A percentile compares a stretch with the other conserved stretches of the same genome.
Evolutionary conservation across 53 echinoderm and acorn worm species (phyloP).

Genomic region (Zoroaster sp.): DNA sequence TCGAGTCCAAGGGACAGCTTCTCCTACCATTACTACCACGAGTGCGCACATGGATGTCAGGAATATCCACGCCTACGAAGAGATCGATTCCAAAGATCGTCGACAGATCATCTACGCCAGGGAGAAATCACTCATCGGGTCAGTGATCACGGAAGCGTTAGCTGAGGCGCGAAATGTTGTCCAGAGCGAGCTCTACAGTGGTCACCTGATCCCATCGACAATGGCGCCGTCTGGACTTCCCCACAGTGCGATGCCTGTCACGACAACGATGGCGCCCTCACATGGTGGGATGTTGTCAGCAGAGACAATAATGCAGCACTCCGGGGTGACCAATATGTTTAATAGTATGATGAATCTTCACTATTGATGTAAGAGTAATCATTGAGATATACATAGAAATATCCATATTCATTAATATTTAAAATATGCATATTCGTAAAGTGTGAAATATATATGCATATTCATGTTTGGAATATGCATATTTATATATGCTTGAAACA

Average conservation of each 20-base stretch:
- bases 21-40: neutral
- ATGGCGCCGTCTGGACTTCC: slow-evolving; percentile 15
- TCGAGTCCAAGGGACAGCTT: slow-evolving; percentile 2
- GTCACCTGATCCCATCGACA: slow-evolving; percentile 51
- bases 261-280: slow-evolving; percentile 45
- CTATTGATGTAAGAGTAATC: slow-evolving; percentile 16
- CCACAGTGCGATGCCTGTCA: neutral
- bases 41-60: neutral
- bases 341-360: slow-evolving; percentile 47
- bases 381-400: too few species aligned
- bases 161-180: slow-evolving; percentile 79
- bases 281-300: neutral
- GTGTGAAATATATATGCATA: too few species aligned
- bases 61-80: slow-evolving; percentile 19
- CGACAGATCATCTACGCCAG: slow-evolving; percentile 43
- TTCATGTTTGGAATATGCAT: too few species aligned
- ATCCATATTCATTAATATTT: too few species aligned
- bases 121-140: slow-evolving; percentile 66
- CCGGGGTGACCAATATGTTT: neutral
- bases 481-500: too few species aligned
- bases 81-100: slow-evolving; percentile 37
- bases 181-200: slow-evolving; percentile 31
- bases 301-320: neutral
- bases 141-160: slow-evolving; percentile 71
- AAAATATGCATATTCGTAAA: too few species aligned